These are phyloP conservation scores for Gibbula magus DNA, from an alignment of 2,888 invertebrate species.

Conservation along the genomic window DNA sequence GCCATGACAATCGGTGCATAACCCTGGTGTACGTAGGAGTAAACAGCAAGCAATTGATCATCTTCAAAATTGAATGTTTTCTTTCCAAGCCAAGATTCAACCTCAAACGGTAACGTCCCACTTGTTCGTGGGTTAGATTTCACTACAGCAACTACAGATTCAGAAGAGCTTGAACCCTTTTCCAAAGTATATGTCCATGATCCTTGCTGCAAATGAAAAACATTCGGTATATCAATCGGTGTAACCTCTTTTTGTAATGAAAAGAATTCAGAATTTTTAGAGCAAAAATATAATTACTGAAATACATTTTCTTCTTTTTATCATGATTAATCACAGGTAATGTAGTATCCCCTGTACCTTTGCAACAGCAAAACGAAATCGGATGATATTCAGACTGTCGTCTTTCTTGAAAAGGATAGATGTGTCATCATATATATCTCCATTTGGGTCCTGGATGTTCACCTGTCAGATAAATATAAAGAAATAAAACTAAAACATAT, in stretches of 20 bases:
- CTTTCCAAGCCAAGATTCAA: neutral
- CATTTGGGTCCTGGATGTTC: neutral
- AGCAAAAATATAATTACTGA: too few relatives aligned
- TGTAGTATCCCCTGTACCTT: too few relatives aligned
- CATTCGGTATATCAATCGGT: too few relatives aligned
- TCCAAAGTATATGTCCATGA: neutral
- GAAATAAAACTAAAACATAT: too few relatives aligned
- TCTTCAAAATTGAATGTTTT: neutral
- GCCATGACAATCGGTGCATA: neutral
- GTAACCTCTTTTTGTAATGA: too few relatives aligned
- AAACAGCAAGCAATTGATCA: neutral
- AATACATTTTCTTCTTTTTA: too few relatives aligned
- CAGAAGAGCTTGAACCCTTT: neutral
- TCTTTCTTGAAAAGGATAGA: neutral
- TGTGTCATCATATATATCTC: neutral
- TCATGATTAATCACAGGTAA: too few relatives aligned
- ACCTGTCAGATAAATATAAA: neutral
- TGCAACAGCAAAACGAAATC: neutral
- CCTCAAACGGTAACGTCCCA: neutral
- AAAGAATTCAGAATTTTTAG: too few relatives aligned
- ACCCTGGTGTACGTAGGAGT: neutral
- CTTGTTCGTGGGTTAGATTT: neutral
- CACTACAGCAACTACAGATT: neutral
- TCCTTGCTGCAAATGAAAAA: neutral
- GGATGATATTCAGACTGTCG: neutral